These are phyloP conservation scores for Platysternon megacephalum DNA, from an alignment of 2,113 vertebrate genomes.

Conservation along the genomic window DNA sequence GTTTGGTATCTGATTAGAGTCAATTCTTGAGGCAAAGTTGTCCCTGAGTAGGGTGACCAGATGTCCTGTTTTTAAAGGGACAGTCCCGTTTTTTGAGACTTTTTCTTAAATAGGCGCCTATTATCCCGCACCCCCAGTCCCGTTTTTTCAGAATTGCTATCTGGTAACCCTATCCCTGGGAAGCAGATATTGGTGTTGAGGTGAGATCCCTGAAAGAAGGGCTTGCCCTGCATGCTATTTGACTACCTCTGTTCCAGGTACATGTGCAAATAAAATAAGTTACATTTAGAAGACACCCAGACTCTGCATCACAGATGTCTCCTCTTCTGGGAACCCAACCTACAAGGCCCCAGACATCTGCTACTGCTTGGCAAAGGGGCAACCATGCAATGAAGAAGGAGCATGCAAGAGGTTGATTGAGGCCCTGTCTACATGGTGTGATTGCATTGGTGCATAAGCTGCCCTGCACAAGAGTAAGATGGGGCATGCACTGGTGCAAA, in stretches of 20 bases:
- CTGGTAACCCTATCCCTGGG: background rate
- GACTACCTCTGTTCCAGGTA: background rate
- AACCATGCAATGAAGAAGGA: too few species aligned
- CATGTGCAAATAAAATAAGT: background rate
- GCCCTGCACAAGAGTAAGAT: background rate
- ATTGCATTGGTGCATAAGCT: background rate
- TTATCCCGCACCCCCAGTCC: too few species aligned
- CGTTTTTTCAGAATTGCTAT: too few species aligned
- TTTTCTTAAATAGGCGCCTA: too few species aligned
- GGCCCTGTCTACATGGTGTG: background rate
- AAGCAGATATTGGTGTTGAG: background rate
- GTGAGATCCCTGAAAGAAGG: background rate
- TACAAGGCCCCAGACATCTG: rapidly evolving
- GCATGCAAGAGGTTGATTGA: background rate
- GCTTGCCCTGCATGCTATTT: background rate
- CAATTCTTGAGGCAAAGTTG: background rate
- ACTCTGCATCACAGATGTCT: background rate
- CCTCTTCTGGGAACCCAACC: background rate
- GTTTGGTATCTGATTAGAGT: background rate
- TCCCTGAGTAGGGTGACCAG: background rate
- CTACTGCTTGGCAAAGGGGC: too few species aligned
- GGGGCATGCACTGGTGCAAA: background rate
- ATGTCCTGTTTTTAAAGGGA: too few species aligned
- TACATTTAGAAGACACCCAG: background rate
- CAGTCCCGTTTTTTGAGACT: too few species aligned